Percentiles rank a stretch among this genome's conserved stretches.
Evolutionary conservation across 2,888 invertebrate species (phyloP).

Genomic region (Cantharis flavilabris): DNA sequence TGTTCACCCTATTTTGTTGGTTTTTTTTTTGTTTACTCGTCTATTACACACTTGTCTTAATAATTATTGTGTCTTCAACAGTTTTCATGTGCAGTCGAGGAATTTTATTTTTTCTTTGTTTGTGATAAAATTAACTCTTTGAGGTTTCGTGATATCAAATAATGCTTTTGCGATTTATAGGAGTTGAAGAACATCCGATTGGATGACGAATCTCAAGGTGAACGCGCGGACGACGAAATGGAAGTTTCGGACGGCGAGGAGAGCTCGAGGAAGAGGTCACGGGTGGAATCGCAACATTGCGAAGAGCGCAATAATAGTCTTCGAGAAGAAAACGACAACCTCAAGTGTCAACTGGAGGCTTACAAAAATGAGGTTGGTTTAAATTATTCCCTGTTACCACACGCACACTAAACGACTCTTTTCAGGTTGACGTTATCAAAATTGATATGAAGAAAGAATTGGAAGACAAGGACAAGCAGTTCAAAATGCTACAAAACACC

Average conservation of each 20-base stretch:
- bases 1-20: not conserved
- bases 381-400: not conserved
- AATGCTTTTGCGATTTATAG: constrained; percentile 52
- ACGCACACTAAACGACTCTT: not conserved
- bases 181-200: constrained; percentile 71
- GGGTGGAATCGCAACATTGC: constrained; percentile 33
- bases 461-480: constrained; percentile 84
- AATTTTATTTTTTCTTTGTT: not conserved
- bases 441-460: constrained; percentile 78
- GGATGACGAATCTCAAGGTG: constrained; percentile 64
- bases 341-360: constrained; percentile 89
- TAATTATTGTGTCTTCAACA: not conserved
- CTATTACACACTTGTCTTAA: not conserved
- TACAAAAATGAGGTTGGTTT: constrained; percentile 81
- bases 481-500: constrained; percentile 72
- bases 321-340: constrained; percentile 86
- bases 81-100: not conserved
- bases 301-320: constrained; percentile 44
- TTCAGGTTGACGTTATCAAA: constrained; percentile 77
- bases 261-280: constrained; percentile 48
- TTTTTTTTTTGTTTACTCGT: not conserved
- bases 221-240: constrained; percentile 82
- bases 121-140: not conserved
- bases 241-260: constrained; percentile 82
- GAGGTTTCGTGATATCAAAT: not conserved